Percentiles rank a stretch among this genome's conserved stretches.
Evolutionary conservation across 2,113 vertebrate species (phyloP).

Genomic region (Ctenodactylus gundi): DNA sequence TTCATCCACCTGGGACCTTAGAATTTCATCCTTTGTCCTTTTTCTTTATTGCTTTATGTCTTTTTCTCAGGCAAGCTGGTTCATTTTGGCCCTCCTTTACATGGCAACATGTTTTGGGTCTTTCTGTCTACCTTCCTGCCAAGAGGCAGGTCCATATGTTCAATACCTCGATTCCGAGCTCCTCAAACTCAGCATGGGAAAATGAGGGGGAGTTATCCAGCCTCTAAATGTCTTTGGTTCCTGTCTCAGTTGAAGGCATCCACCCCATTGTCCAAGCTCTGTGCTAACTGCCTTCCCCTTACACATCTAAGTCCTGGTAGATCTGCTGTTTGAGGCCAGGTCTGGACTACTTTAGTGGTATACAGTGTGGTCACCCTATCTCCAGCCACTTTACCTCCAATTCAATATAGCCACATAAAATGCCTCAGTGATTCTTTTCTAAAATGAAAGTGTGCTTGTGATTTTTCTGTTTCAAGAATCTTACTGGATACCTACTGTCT

Average conservation of each 20-base stretch:
- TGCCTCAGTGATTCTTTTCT: neutral
- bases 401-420: neutral
- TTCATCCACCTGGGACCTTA: neutral
- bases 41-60: neutral
- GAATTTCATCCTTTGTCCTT: neutral
- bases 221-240: neutral
- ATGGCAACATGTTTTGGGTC: neutral
- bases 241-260: neutral
- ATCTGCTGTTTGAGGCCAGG: neutral
- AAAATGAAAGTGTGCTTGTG: neutral
- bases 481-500: neutral
- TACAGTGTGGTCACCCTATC: neutral
- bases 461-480: neutral
- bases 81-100: neutral
- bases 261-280: neutral
- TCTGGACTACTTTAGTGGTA: neutral
- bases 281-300: neutral
- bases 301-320: neutral
- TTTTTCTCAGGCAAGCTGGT: neutral
- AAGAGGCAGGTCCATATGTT: neutral
- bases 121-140: neutral
- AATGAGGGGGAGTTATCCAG: neutral
- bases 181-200: neutral
- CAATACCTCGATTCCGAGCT: neutral
- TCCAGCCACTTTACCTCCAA: neutral